Base-by-base conservation (phyloP, 2,797 vertebrate genomes). In the Tachyglossus aculeatus region DNA sequence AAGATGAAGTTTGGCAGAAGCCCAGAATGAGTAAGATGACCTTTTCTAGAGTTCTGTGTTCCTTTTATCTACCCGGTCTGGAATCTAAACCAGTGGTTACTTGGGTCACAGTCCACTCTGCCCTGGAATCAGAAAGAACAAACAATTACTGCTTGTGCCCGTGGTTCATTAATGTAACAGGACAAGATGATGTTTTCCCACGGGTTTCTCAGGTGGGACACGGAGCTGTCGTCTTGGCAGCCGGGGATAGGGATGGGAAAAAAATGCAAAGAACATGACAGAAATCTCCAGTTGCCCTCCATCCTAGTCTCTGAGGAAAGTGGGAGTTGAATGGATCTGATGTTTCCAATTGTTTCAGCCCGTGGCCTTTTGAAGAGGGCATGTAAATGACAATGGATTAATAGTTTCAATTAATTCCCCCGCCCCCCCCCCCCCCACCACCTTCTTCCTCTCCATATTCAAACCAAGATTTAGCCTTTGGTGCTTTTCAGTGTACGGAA, bases 321-420 rank as follows among this genome's bases (percentile, higher is more conserved):
- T 36, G 34, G 33, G 1, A 19, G 60, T 2, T 62, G 67, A n/a
- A n/a, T n/a, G n/a, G n/a, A 66, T 39, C 53, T 5, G 0, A 9
- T 45, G 40, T 13, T 78, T 72, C 62, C 56, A 75, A 44, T 39
- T 50, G 32, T 33, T 41, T 38, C 37, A 48, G 29, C 51, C 19
- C 78, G 34, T 47, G 48, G 60, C 62, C 60, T 78, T 62, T 69
- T 65, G 52, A 71, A 82, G 56, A 71, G 0, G 37, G 63, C 71
- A 78, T 77, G 50, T 68, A 77, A 88, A 86, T 83, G 80, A 80
- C 58, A 87, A 74, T 54, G 64, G 78, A 81, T 86, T 85, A 81
- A 86, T 70, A 63, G 64, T 61, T 45, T 75, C 66, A 64, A 86
- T 88, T 80, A 66, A 82, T 82, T 80, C 87, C 86, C 56, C 69